These are phyloP conservation scores for Drosophila austrosaltans DNA, from an alignment of 2,888 invertebrate species.

Conservation along the genomic window DNA sequence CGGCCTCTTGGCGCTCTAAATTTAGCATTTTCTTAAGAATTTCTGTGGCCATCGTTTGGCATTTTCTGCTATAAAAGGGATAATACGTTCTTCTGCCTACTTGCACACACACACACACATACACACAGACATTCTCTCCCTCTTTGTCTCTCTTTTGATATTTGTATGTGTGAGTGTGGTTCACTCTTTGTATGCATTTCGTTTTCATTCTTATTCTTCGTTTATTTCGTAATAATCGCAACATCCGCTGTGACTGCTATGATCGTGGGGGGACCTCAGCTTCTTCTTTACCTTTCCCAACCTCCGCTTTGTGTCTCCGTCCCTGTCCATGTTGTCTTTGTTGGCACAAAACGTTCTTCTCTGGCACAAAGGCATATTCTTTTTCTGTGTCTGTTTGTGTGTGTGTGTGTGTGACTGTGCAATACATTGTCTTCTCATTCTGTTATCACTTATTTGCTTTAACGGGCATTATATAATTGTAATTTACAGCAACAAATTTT, in stretches of 20 bases:
- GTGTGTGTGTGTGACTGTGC: conserved; percentile 22
- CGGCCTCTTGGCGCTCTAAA: conserved; percentile 65
- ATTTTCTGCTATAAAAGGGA: conserved; percentile 74
- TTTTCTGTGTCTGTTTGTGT: conserved; percentile 13
- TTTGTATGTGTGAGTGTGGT: conserved; percentile 4
- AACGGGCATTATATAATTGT: conserved; percentile 59
- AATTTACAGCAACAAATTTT: conserved; percentile 37
- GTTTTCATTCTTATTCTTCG: conserved; percentile 64
- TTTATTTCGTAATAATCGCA: conserved; percentile 76
- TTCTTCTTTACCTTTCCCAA: conserved; percentile 30
- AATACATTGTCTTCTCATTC: conserved; percentile 17
- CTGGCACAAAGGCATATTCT: conserved; percentile 8
- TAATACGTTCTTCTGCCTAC: conserved; percentile 56
- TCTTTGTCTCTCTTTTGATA: background rate
- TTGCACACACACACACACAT: conserved; percentile 8
- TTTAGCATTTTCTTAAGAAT: conserved; percentile 73
- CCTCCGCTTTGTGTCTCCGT: background rate
- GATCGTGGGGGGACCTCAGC: conserved; percentile 26
- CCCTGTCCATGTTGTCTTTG: conserved; percentile 42
- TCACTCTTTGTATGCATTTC: conserved; percentile 47
- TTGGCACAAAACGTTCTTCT: conserved; percentile 36
- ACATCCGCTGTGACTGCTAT: conserved; percentile 58
- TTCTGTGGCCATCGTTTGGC: conserved; percentile 59
- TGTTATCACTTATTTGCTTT: conserved; percentile 34
- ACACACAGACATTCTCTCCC: background rate